Percentiles rank a stretch among this genome's conserved stretches.
Evolutionary conservation across 2,888 invertebrate species (phyloP).

Genomic region (Prosopocoilus inquinatus): DNA sequence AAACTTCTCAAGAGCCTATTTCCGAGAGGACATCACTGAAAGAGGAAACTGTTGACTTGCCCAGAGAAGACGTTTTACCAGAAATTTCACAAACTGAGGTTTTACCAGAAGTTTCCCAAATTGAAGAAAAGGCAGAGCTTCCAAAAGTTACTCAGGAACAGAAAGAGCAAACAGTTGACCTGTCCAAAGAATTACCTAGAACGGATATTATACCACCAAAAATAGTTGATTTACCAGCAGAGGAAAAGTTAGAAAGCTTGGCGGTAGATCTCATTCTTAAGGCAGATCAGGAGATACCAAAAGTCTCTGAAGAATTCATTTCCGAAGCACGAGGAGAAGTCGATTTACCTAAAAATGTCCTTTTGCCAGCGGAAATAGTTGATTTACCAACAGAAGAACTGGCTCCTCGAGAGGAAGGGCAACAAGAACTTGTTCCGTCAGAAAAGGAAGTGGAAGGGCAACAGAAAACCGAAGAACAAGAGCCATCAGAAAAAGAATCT

Average conservation of each 20-base stretch:
- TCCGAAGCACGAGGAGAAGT: no score
- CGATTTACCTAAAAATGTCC: neutral
- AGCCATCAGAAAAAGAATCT: conserved; percentile 2
- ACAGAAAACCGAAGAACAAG: no score
- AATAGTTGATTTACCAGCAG: neutral
- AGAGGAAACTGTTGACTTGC: neutral
- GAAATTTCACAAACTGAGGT: no score
- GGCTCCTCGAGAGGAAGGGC: neutral
- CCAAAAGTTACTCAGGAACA: neutral
- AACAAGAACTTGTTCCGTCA: neutral
- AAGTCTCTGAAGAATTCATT: no score
- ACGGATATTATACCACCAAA: no score
- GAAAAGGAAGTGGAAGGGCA: neutral
- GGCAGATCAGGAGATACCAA: no score
- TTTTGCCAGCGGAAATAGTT: neutral
- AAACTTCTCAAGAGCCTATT: no score
- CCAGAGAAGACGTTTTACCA: neutral
- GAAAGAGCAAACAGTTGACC: neutral
- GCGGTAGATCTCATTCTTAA: no score
- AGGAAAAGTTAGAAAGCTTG: no score
- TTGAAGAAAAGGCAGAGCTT: no score
- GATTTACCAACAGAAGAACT: neutral
- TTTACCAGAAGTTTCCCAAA: no score
- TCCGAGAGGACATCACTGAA: neutral
- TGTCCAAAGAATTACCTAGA: no score